Conservation (phyloP, 2,888 invertebrate species). For the Drosophila crucigera region DNA sequence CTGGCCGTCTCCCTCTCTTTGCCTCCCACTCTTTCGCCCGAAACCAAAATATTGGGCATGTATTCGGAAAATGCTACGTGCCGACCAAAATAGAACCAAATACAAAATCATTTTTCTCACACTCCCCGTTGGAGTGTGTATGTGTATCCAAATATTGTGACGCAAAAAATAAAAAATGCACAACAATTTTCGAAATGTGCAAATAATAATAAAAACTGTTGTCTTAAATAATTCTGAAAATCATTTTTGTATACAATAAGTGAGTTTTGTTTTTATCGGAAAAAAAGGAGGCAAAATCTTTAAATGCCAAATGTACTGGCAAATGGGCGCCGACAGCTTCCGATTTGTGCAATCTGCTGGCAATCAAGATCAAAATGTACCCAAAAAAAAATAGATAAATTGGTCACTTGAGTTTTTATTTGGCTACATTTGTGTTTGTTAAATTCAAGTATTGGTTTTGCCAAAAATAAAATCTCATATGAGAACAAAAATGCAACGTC, state of each 20-base stretch:
- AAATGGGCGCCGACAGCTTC: slow-evolving; percentile 51
- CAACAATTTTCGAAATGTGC: neutral
- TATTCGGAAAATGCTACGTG: slow-evolving; percentile 48
- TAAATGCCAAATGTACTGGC: slow-evolving; percentile 53
- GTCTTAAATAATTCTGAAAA: neutral
- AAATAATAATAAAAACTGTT: slow-evolving; percentile 8
- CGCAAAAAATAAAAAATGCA: slow-evolving; percentile 28
- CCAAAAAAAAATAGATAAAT: slow-evolving; percentile 1
- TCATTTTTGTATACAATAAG: slow-evolving; percentile 2
- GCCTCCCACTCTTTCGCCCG: neutral
- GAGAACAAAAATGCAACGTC: slow-evolving; percentile 56
- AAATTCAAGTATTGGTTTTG: slow-evolving; percentile 34
- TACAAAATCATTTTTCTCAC: slow-evolving; percentile 16
- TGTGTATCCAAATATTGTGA: slow-evolving; percentile 32
- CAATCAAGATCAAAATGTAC: slow-evolving; percentile 29
- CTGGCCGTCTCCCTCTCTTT: neutral
- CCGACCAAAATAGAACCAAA: slow-evolving; percentile 60
- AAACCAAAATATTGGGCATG: slow-evolving; percentile 19
- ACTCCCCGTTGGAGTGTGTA: slow-evolving; percentile 1
- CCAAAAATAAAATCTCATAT: slow-evolving; percentile 17
- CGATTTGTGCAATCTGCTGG: slow-evolving; percentile 42
- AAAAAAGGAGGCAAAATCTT: slow-evolving; percentile 7
- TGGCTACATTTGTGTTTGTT: slow-evolving; percentile 21
- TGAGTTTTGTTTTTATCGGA: slow-evolving; percentile 2
- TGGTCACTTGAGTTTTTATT: slow-evolving; percentile 14